Percentiles rank a stretch among this genome's conserved stretches.
These are phyloP conservation scores for Ariolimax columbianus DNA, from an alignment of 2,888 invertebrate genomes.

Conservation along the genomic window DNA sequence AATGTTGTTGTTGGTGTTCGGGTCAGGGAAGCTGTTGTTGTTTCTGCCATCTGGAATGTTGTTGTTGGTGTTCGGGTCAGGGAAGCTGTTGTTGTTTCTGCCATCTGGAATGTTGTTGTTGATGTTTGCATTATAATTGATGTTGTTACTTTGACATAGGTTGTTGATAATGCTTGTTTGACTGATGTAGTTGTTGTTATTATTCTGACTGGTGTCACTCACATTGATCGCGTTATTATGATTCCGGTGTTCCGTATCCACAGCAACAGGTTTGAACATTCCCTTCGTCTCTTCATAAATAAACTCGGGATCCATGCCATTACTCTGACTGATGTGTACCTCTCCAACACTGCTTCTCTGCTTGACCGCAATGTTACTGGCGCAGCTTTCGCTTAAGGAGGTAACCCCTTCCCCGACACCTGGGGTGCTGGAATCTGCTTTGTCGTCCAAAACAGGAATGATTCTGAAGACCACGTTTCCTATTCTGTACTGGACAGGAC, in stretches of 20 bases:
- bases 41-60: too few species aligned
- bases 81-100: too few species aligned
- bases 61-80: too few species aligned
- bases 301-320: background rate
- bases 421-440: background rate
- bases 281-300: background rate
- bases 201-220: background rate
- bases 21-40: too few species aligned
- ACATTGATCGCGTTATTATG: background rate
- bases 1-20: too few species aligned
- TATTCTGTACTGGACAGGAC: background rate
- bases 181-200: background rate
- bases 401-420: background rate
- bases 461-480: constrained; percentile 13
- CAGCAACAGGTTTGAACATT: background rate
- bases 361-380: background rate
- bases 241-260: background rate
- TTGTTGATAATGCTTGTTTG: too few species aligned
- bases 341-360: background rate
- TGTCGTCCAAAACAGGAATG: background rate
- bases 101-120: too few species aligned
- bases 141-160: background rate
- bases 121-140: background rate
- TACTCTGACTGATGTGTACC: background rate
- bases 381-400: background rate